Evolutionary conservation across 2,113 vertebrate genomes (phyloP), one percentile per base, ranked within the genome.

Genomic region (Platichthys flesus): DNA sequence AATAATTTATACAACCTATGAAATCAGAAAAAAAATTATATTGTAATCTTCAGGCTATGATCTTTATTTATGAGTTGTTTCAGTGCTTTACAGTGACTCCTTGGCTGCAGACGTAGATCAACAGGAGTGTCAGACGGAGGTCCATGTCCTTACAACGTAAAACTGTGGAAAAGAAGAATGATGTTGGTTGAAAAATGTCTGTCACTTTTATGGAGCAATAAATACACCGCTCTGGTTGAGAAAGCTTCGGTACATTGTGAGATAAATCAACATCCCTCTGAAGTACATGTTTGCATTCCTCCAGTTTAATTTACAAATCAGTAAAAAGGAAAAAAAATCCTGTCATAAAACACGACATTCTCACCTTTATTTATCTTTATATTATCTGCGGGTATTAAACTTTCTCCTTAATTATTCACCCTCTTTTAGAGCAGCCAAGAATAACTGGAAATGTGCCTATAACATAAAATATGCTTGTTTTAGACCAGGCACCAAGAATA

Each of bases 111-210:
- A 92, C 83, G 89, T 88, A 92, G 71, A 94, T 86, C 75, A 94
- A 82, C 88, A 95, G 91, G 90, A 95, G 89, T 92, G 89, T 91
- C 83, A 94, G 88, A 82, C 68, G 85, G 79, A 92, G 82, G 66
- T 93, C 91, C 94, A 95, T 95, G 81, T 92, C 83, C 82, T 88
- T 83, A 80, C 57, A 81, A 82, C n/a, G 68, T 54, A 79, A 51
- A 51, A 87, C 91, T 93, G 78, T 24, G 73, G 88, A 23, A 86
- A 74, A 86, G 24, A 84, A 28, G 76, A 40, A 81, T 63, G 9
- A 70, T 3, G 20, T 23, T 35, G 14, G 31, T 35, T 7, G 26
- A 21, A 68, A 61, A 47, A 49, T 20, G 9, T 60, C 18, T 28
- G 1, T 68, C 21, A 26, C 9, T 69, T 51, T 56, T 64, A 64